Conservation (phyloP, 2,797 vertebrate species). For the Neosalanx taihuensis region DNA sequence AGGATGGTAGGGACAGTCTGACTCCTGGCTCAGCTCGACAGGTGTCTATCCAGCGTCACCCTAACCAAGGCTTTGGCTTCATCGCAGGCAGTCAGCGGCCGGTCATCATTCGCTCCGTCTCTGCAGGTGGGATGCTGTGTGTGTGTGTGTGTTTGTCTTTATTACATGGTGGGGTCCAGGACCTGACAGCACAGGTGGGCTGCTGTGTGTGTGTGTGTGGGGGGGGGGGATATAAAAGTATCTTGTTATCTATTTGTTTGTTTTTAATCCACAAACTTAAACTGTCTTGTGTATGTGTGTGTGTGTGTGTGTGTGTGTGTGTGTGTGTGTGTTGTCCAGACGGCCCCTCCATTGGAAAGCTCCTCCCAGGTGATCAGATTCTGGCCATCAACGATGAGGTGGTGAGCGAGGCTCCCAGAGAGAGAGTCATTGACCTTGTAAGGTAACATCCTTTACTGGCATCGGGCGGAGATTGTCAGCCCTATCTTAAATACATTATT, state of each 20-base stretch:
- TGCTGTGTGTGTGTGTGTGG: slow-evolving; percentile 9
- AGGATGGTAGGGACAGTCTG: slow-evolving; percentile 97
- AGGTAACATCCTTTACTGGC: slow-evolving; percentile 92
- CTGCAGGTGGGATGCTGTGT: slow-evolving; percentile 76
- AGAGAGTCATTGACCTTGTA: slow-evolving; percentile 98
- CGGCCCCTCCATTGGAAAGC: slow-evolving; percentile 94
- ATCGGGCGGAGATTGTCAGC: slow-evolving; percentile 46
- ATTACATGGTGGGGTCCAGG: too few relatives aligned
- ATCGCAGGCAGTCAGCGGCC: slow-evolving; percentile 93
- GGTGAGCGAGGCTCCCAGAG: slow-evolving; percentile 91
- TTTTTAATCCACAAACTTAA: background rate
- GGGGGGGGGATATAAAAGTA: background rate
- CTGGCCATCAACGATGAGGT: slow-evolving; percentile 94
- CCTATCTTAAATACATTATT: too few relatives aligned
- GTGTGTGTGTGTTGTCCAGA: slow-evolving; percentile 68
- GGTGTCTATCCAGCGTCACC: slow-evolving; percentile 89
- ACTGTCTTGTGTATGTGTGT: background rate
- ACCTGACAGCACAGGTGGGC: too few relatives aligned
- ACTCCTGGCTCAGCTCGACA: slow-evolving; percentile 88
- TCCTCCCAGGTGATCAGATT: slow-evolving; percentile 95
- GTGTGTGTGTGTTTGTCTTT: slow-evolving; percentile 19
- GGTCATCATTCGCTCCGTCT: slow-evolving; percentile 94
- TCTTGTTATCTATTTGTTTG: background rate
- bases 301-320: background rate
- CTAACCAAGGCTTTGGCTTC: slow-evolving; percentile 91